Evolutionary conservation across 2,113 vertebrate species (phyloP).

Genomic region (Silurus meridionalis): DNA sequence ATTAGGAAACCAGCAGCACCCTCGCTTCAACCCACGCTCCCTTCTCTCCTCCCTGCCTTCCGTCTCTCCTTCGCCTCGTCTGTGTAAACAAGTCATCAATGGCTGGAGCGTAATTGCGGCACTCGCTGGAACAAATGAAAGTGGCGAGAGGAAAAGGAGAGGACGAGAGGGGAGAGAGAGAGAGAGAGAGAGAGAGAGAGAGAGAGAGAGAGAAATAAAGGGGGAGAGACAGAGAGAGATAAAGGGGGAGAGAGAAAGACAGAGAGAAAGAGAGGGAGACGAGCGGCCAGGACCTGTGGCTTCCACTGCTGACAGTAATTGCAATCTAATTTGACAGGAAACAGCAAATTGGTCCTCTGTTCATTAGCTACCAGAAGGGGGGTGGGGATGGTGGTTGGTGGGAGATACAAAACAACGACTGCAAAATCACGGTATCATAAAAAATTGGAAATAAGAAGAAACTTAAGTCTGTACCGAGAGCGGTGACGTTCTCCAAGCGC

Average conservation of each 20-base stretch:
- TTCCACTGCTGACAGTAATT: constrained; percentile 62
- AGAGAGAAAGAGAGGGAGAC: neutral
- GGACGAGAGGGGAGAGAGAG: neutral
- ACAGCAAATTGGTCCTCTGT: constrained; percentile 71
- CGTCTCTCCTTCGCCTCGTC: constrained; percentile 16
- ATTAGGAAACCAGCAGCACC: constrained; percentile 45
- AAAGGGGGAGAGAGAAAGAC: no score
- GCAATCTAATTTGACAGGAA: constrained; percentile 70
- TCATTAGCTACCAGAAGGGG: constrained; percentile 69
- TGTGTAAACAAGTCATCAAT: constrained; percentile 67
- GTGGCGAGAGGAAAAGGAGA: constrained; percentile 4
- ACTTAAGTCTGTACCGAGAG: neutral
- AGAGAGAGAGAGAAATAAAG: no score
- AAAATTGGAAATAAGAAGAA: neutral
- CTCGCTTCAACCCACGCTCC: constrained; percentile 6
- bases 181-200: neutral
- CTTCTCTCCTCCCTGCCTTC: constrained; percentile 15
- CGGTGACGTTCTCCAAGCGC: neutral
- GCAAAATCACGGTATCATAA: no score
- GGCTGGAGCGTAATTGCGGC: constrained; percentile 56
- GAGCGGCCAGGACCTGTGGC: constrained; percentile 51
- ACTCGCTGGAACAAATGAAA: constrained; percentile 64
- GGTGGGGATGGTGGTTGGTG: no score
- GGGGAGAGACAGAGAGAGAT: no score
- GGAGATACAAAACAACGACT: no score